Evolutionary conservation across 1,140 invertebrate species (phyloP), one percentile per base, ranked within the genome.

Genomic region (Leptinotarsa defecta): DNA sequence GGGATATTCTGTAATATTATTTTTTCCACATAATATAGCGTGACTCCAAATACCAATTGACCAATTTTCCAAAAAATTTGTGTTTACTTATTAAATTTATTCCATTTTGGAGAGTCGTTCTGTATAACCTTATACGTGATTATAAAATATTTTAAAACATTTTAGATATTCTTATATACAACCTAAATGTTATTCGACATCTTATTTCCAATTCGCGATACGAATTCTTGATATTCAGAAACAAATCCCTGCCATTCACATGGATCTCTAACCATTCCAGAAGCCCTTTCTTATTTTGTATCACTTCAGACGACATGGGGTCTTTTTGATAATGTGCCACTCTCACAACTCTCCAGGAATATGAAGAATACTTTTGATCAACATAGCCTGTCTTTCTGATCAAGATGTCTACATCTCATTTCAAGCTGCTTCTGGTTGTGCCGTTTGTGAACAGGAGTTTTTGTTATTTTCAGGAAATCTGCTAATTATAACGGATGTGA

Each of bases 391-490:
- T 57, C 52, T 19, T 57, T 57, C n/a, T 57, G 17, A 57, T 43
- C 34, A 43, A 57, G 52, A 57, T 57, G n/a, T 57, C 17, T 19
- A 15, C 52, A 57, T 57, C 15, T 15, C 52, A 57, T 57, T 57
- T 57, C 52, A 15, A 57, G n/a, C 52, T 57, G 15, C 52, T 57
- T 57, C 52, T 57, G 52, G 52, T 57, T 15, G 4, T 57, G 52
- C n/a, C 13, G 52, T 57, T 57, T 19, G 17, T 57, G 52, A 57
- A 57, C n/a, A 19, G n/a, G 52, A 17, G 52, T 57, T 19, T 57
- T 57, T 57, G 52, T 57, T 57, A 17, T 57, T 57, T 57, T 19
- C 52, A 57, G 52, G 52, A 57, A 57, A 57, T 13, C 52, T 57
- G 52, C 52, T 57, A 57, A 57, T 57, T 57, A 57, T 15, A 43